These are phyloP conservation scores for Caradrina kadenii DNA, from an alignment of 2,888 invertebrate genomes.

Conservation along the genomic window DNA sequence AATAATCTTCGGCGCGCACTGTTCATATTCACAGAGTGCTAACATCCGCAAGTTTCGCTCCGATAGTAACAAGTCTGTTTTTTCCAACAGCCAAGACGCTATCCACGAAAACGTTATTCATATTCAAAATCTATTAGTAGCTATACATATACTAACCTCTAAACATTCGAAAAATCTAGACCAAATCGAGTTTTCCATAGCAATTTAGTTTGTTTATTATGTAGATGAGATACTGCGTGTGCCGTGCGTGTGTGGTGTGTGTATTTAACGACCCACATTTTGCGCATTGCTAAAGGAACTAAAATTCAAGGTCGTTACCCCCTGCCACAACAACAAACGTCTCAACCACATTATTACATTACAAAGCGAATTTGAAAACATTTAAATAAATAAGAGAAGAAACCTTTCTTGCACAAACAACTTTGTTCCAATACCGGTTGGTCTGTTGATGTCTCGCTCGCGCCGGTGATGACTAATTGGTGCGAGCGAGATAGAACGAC, in stretches of 20 bases:
- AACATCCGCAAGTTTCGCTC: slow-evolving; percentile 28
- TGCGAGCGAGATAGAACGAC: slow-evolving; percentile 80
- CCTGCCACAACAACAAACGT: slow-evolving; percentile 79
- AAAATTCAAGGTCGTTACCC: slow-evolving; percentile 84
- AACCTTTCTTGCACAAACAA: slow-evolving; percentile 87
- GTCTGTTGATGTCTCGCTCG: slow-evolving; percentile 71
- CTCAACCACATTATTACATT: slow-evolving; percentile 79
- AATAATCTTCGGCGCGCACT: not conserved
- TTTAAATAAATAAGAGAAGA: slow-evolving; percentile 86
- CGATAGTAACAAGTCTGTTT: slow-evolving; percentile 26
- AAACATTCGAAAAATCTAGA: slow-evolving; percentile 30
- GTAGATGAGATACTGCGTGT: slow-evolving; percentile 50
- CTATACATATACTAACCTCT: not conserved
- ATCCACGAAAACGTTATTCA: slow-evolving; percentile 37
- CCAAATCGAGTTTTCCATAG: slow-evolving; percentile 33
- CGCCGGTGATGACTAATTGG: slow-evolving; percentile 67
- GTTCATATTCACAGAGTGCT: not conserved
- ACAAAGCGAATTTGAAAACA: slow-evolving; percentile 86
- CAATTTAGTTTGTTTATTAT: slow-evolving; percentile 49
- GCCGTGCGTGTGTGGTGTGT: slow-evolving; percentile 33
- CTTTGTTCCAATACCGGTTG: slow-evolving; percentile 81
- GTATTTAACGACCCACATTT: slow-evolving; percentile 71
- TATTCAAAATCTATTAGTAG: slow-evolving; percentile 29
- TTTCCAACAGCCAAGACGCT: slow-evolving; percentile 16
- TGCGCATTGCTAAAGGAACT: slow-evolving; percentile 75